Evolutionary conservation across 2,888 invertebrate genomes (phyloP), one percentile per base, ranked within the genome.

Genomic region (Laothoe populi): DNA sequence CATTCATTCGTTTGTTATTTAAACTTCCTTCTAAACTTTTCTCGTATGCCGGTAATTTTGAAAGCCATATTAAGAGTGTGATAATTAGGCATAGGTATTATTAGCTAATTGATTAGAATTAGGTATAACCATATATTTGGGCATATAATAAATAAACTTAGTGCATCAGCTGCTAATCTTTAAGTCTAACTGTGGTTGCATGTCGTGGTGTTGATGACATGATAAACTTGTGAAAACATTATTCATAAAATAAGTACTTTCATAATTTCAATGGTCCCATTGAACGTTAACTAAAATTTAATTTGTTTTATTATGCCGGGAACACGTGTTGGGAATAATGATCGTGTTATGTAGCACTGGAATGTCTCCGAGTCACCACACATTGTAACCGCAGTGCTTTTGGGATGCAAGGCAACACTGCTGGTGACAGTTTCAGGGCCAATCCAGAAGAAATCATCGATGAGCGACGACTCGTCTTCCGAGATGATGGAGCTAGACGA

Each of bases 401-500:
- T 31, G 11, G 19, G 53, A 53, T 31, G 53, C 31, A 11, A 31
- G 35, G 53, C 53, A 31, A 31, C 53, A 53, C 19, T 35, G 31
- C 31, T 19, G 53, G 35, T 19, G 57, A 76, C 74, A 92, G 91
- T 90, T 90, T 82, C 94, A 96, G 97, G 97, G 90, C 96, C 97
- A 93, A 96, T 97, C 87, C 95, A 96, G 94, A 97, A 97, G 94
- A 97, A 97, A 90, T 97, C 98, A 72, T 95, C 97, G 80, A 95
- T 97, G 88, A 97, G 97, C 91, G 96, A 96, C 74, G 90, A 89
- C 66, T 96, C 96, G 65, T 96, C 97, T 75, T 98, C 98, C 76
- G 98, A 98, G 87, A 96, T 97, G 91, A 97, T 97, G 95, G 98
- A 98, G 90, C 94, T 98, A 86, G 98, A 98, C 82, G 98, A 98